Conservation (phyloP, 2,888 invertebrate genomes). For the Gortyna flavago region DNA sequence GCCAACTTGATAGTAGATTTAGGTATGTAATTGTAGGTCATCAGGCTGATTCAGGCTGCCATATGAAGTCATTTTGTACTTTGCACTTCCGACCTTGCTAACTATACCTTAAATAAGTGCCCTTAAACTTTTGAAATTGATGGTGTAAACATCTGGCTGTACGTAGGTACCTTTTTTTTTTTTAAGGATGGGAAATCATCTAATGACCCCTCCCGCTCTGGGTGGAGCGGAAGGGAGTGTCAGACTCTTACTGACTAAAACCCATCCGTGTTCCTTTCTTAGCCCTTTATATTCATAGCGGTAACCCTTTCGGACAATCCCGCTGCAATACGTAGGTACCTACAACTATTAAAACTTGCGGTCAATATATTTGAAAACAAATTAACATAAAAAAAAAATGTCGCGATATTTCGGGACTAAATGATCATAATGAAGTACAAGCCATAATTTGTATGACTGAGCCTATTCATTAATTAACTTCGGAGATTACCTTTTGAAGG, state of each 20-base stretch:
- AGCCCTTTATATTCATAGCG: too few relatives aligned
- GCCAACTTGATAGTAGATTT: slow-evolving; percentile 13
- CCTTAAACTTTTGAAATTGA: slow-evolving; percentile 52
- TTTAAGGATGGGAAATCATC: too few relatives aligned
- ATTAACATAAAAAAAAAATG: background rate
- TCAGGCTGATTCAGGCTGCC: background rate
- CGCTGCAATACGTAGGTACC: too few relatives aligned
- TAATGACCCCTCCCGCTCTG: too few relatives aligned
- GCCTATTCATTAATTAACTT: slow-evolving; percentile 28
- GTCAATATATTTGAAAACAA: background rate
- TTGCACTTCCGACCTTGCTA: slow-evolving; percentile 17
- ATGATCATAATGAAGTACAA: background rate
- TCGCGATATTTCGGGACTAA: background rate
- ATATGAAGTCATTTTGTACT: slow-evolving; percentile 18
- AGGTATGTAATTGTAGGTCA: slow-evolving; percentile 27
- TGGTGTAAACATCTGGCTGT: background rate
- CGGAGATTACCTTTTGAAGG: slow-evolving; percentile 24
- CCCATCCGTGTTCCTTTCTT: too few relatives aligned
- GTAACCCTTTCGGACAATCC: too few relatives aligned
- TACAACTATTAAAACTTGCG: background rate
- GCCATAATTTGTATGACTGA: background rate
- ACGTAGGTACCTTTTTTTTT: too few relatives aligned
- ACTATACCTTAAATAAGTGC: slow-evolving; percentile 22
- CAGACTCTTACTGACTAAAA: too few relatives aligned
- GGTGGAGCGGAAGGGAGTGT: too few relatives aligned